These are phyloP conservation scores for Eupithecia subumbrata DNA, from an alignment of 2,888 invertebrate species.

Conservation along the genomic window DNA sequence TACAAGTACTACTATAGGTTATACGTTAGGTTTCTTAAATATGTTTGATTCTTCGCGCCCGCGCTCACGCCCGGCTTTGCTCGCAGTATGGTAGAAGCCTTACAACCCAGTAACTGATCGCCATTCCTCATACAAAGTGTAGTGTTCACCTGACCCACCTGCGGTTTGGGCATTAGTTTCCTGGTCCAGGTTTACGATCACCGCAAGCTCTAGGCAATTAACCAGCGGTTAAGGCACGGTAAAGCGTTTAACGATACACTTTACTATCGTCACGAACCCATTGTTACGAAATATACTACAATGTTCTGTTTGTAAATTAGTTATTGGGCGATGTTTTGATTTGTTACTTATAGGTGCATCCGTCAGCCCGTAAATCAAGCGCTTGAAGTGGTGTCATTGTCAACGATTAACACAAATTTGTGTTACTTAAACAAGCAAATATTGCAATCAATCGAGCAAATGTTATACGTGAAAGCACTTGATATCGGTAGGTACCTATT, in stretches of 20 bases:
- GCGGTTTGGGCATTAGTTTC: conserved; percentile 78
- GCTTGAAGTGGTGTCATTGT: conserved; percentile 9
- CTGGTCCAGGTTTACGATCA: conserved; percentile 64
- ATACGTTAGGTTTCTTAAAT: too few species aligned
- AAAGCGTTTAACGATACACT: conserved; percentile 62
- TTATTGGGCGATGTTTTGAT: conserved; percentile 39
- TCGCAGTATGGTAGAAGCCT: background rate
- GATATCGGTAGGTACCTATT: background rate
- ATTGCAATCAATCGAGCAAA: background rate
- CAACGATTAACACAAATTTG: background rate
- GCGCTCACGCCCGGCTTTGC: too few species aligned
- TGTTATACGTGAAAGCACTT: background rate
- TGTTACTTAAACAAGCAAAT: background rate
- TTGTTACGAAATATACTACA: conserved; percentile 67
- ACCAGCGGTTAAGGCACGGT: conserved; percentile 68
- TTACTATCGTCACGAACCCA: conserved; percentile 65
- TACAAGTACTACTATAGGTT: too few species aligned
- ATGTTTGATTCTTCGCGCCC: too few species aligned
- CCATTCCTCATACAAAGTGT: conserved; percentile 43
- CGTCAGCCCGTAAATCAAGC: conserved; percentile 9
- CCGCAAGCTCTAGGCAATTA: conserved; percentile 73
- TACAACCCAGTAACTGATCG: background rate
- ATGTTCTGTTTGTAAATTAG: conserved; percentile 50
- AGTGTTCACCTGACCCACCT: conserved; percentile 66
- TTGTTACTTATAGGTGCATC: conserved; percentile 23